Base-by-base conservation (phyloP, 2,888 invertebrate species). In the Heliconius cydno region DNA sequence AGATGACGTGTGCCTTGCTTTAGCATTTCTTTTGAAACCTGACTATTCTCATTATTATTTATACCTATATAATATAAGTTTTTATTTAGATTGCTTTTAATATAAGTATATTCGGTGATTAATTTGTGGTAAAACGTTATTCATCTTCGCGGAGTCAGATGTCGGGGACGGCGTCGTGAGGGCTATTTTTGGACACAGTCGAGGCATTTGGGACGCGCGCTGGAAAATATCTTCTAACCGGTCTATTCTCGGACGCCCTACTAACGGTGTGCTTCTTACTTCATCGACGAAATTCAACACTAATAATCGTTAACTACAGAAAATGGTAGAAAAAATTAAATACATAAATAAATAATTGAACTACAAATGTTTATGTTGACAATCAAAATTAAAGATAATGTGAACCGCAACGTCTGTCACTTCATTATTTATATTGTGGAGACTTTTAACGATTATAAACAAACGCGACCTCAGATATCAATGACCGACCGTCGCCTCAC, bases 231-330 rank as follows among this genome's bases (percentile, higher is more conserved):
- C 89, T 89, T 91, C 90, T 88, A 89, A 89, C 89, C 85, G 86
- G 86, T 88, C 91, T 94, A 94, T 94, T 94, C 90, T 90, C 78
- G 88, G 91, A 88, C 92, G 93, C 89, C 94, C 93, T 92, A 93
- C 91, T 91, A 90, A 93, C 90, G 84, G 82, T 84, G 82, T 80
- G 80, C 83, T 86, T 87, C 84, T 84, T 87, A 88, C 87, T 89
- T 87, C 89, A 88, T 88, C 86, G 82, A 84, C 85, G 78, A 85
- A 86, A 86, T 86, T 78, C 75, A 82, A 77, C 72, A 81, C 77
- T 71, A 68, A 78, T 77, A 46, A 60, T 72, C 57, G n/a, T 66
- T 77, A 67, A 60, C 25, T 66, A 28, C 6, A 70, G 13, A 63
- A 25, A 63, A 60, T 71, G 3, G 9, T 7, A 19, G 25, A 77